Conservation (phyloP, 2,113 vertebrate genomes). For the Pygathrix nemaeus region DNA sequence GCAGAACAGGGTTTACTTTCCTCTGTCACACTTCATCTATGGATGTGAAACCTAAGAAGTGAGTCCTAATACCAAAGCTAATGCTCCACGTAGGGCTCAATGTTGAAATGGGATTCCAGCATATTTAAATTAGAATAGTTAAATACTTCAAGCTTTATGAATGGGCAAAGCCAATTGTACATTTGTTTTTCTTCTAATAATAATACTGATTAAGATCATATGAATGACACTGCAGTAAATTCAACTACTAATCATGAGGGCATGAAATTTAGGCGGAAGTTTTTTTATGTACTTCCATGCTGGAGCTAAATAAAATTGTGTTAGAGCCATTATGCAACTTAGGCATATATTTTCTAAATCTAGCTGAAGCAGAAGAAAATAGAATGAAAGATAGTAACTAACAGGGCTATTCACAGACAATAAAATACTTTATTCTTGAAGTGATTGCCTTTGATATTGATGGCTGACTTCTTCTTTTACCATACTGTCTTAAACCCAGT, state of each 20-base stretch:
- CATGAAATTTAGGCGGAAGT: neutral
- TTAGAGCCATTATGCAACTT: neutral
- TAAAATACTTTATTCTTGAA: neutral
- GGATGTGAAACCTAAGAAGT: neutral
- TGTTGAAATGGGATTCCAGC: neutral
- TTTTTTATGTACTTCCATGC: neutral
- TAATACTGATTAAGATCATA: slow-evolving; percentile 13
- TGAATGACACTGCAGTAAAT: neutral
- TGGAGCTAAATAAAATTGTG: neutral
- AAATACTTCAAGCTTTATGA: neutral
- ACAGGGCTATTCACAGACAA: neutral
- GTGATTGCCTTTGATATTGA: neutral
- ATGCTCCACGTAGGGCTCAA: neutral
- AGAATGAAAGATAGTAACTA: neutral
- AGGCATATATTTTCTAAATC: neutral
- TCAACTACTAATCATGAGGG: neutral
- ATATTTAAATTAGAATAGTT: neutral
- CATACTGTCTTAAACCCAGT: neutral
- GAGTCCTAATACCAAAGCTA: neutral
- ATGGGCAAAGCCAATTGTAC: neutral
- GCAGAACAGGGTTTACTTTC: neutral
- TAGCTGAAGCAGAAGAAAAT: neutral
- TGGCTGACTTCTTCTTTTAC: neutral
- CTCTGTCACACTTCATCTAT: neutral
- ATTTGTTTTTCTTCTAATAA: slow-evolving; percentile 1